A percentile compares a stretch with the other conserved stretches of the same genome.
Conservation (phyloP, 2,888 invertebrate genomes). For the Brenthis hecate region DNA sequence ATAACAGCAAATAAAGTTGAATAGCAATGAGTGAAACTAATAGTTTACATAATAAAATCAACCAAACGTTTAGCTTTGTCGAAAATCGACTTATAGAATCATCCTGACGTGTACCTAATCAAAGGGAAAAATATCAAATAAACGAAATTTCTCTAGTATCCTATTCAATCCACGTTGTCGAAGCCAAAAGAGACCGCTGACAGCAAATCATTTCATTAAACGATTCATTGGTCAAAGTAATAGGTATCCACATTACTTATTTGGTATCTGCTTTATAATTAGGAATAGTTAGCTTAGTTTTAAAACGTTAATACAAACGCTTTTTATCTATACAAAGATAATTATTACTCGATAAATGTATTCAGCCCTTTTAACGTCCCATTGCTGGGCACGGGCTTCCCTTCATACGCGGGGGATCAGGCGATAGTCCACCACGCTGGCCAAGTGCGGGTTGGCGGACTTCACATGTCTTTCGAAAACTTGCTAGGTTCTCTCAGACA, state of each 20-base stretch:
- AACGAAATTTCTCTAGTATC: slow-evolving; percentile 10
- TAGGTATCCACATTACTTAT: neutral
- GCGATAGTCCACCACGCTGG: too few species aligned
- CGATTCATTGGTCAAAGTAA: slow-evolving; percentile 21
- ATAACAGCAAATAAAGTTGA: too few species aligned
- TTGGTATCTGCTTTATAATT: neutral
- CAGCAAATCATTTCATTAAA: slow-evolving; percentile 22
- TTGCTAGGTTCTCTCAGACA: too few species aligned
- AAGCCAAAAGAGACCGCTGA: slow-evolving; percentile 17
- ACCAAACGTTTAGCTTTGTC: neutral
- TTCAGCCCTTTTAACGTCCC: too few species aligned
- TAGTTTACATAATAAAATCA: neutral
- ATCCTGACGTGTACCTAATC: neutral
- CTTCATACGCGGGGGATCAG: too few species aligned
- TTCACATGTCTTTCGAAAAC: too few species aligned
- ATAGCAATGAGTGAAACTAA: neutral
- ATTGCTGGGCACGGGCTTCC: too few species aligned
- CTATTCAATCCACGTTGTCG: slow-evolving; percentile 19
- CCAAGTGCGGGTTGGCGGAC: too few species aligned
- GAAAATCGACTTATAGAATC: neutral
- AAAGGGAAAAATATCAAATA: slow-evolving; percentile 11
- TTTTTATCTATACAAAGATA: too few species aligned
- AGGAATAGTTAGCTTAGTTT: too few species aligned
- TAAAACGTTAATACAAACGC: too few species aligned
- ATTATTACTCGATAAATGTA: too few species aligned